Conservation (phyloP, 2,797 vertebrate species). For the Rhynchotus rufescens region DNA sequence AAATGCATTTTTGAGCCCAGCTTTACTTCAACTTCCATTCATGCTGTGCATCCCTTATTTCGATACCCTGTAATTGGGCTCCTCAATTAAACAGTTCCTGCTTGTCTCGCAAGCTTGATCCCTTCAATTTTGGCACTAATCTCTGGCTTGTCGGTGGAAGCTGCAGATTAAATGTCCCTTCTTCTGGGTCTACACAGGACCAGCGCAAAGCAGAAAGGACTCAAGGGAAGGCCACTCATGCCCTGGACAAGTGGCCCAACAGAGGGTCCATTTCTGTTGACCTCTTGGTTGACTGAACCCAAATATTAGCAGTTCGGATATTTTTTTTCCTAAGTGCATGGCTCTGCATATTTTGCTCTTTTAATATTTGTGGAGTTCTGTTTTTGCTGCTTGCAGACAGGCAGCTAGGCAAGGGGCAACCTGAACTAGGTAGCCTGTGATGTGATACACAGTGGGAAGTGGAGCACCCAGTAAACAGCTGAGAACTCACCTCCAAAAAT, state of each 20-base stretch:
- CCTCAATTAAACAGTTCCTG: neutral
- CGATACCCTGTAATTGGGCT: neutral
- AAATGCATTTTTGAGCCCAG: accelerated
- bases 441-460: neutral
- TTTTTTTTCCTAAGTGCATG: neutral
- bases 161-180: neutral
- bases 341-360: neutral
- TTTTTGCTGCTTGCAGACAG: neutral
- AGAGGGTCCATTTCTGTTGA: neutral
- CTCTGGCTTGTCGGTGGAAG: too few species aligned
- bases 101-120: accelerated
- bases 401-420: neutral
- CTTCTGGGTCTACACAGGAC: neutral
- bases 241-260: neutral
- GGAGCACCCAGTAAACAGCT: neutral
- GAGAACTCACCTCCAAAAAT: neutral
- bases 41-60: neutral
- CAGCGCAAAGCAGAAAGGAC: neutral
- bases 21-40: neutral
- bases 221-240: neutral
- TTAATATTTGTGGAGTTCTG: neutral
- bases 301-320: too few species aligned
- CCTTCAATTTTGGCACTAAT: neutral
- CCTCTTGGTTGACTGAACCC: neutral
- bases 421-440: neutral